Evolutionary conservation across 2,797 vertebrate genomes (phyloP).

Genomic region (Octomys mimax): DNA sequence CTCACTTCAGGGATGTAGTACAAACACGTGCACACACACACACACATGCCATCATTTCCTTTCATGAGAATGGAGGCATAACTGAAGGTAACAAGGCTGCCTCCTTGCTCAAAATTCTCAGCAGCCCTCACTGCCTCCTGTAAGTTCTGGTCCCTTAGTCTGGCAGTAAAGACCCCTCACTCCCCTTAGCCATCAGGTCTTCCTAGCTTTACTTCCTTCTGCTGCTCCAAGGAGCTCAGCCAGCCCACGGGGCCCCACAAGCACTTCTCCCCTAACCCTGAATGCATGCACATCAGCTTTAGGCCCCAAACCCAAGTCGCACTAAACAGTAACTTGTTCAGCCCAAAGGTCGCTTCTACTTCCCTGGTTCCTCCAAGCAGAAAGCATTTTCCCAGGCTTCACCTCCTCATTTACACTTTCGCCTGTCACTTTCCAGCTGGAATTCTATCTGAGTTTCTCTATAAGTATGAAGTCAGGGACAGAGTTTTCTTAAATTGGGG

Average conservation of each 20-base stretch:
- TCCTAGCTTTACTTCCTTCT: background rate
- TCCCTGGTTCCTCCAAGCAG: background rate
- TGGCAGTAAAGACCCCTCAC: background rate
- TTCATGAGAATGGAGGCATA: background rate
- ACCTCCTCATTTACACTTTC: background rate
- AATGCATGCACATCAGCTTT: background rate
- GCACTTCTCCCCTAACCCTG: background rate
- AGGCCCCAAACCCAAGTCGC: background rate
- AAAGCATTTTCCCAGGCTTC: background rate
- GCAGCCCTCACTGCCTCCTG: background rate
- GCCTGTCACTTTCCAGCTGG: background rate
- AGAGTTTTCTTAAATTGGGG: background rate
- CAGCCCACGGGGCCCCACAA: background rate
- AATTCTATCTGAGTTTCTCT: background rate
- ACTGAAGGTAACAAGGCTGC: accelerated
- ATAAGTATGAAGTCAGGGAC: background rate
- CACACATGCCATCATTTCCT: background rate
- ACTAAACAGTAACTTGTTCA: background rate
- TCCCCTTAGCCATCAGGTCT: background rate
- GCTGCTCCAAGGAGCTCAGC: background rate
- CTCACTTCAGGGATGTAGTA: background rate
- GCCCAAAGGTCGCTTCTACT: background rate
- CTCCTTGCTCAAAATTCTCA: background rate
- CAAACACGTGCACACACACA: background rate
- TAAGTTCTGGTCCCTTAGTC: background rate